Conservation (phyloP, 2,113 vertebrate genomes). For the Lophura nycthemera region DNA sequence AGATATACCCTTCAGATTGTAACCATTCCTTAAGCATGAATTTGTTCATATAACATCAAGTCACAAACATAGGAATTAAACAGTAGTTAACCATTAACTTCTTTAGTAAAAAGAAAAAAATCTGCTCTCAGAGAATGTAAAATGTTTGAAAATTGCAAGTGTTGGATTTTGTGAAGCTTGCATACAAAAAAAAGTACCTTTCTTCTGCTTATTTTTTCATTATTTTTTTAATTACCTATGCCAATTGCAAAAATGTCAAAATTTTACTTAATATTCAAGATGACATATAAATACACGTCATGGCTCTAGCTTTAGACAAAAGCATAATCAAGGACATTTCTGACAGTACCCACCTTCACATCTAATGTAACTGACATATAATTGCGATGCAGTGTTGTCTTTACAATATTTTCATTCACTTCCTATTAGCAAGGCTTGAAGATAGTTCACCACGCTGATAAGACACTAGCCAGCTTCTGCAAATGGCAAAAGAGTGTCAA, state of each 20-base stretch:
- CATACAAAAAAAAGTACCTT: neutral
- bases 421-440: constrained; percentile 87
- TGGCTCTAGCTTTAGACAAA: neutral
- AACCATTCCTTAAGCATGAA: neutral
- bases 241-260: neutral
- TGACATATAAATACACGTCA: neutral
- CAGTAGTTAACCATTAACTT: neutral
- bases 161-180: neutral
- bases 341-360: neutral
- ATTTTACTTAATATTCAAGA: neutral
- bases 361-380: neutral
- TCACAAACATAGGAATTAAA: neutral
- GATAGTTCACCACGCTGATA: constrained; percentile 94
- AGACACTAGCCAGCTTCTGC: constrained; percentile 94
- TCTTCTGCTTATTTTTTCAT: neutral
- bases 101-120: neutral
- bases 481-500: constrained; percentile 98
- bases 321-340: neutral
- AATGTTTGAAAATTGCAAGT: neutral
- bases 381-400: neutral
- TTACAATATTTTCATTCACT: constrained; percentile 22
- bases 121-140: neutral
- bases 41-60: neutral
- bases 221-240: neutral
- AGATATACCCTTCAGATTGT: neutral